phyloP scores from a whole-genome alignment of 2,888 invertebrate genomes.

The Andrena dorsata region DNA sequence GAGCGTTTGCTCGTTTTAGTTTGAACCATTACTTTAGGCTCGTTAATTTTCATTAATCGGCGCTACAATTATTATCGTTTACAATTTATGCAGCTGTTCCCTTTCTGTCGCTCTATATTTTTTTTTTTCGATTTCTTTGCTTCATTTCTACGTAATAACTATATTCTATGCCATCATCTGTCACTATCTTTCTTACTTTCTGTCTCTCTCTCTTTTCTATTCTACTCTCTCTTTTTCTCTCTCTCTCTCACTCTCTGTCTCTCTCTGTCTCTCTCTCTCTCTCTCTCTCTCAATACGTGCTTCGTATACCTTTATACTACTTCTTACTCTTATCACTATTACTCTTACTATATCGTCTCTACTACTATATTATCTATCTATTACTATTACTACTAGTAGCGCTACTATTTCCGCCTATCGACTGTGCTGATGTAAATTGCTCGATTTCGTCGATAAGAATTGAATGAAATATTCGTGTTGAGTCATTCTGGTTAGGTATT shows the following conservation, averaged over 20 bases:
- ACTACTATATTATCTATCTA: constrained; percentile 57
- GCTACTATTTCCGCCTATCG: constrained; percentile 45
- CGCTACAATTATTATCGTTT: constrained; percentile 56
- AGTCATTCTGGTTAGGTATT: neutral
- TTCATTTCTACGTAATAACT: constrained; percentile 33
- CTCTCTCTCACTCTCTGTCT: constrained; percentile 45
- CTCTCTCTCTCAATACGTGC: constrained; percentile 51
- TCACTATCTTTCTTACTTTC: constrained; percentile 27
- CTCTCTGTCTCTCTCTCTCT: constrained; percentile 49
- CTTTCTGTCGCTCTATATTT: constrained; percentile 33
- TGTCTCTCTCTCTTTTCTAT: constrained; percentile 38
- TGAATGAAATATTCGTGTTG: neutral
- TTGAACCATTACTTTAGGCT: constrained; percentile 32
- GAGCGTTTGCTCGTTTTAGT: constrained; percentile 32
- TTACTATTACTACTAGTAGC: constrained; percentile 60
- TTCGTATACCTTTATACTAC: constrained; percentile 60
- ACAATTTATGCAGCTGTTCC: constrained; percentile 22
- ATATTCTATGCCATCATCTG: constrained; percentile 14
- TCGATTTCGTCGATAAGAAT: constrained; percentile 20
- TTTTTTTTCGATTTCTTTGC: constrained; percentile 4
- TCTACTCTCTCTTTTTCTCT: constrained; percentile 43
- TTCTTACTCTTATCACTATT: constrained; percentile 61
- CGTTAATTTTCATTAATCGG: constrained; percentile 57
- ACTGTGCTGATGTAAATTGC: constrained; percentile 41
- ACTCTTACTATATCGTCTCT: constrained; percentile 68